phyloP scores from a whole-genome alignment of 2,113 vertebrate species.

The Columbina picui region DNA sequence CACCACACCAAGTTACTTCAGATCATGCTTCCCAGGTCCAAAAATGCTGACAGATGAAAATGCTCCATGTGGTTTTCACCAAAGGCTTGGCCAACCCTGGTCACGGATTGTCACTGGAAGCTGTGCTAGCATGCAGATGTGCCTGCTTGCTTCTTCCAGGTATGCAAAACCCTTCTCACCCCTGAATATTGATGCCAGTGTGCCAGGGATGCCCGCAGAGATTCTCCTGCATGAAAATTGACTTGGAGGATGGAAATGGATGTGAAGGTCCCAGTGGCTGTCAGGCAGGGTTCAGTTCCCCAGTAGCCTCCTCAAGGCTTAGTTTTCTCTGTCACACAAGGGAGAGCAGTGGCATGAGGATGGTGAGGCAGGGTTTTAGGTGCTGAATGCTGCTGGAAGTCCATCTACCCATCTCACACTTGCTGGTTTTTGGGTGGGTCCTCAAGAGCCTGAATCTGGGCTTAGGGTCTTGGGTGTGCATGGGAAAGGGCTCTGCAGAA shows the following conservation, averaged over 20 bases:
- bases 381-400: not conserved
- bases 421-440: not conserved
- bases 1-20: not conserved
- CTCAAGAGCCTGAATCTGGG: not conserved
- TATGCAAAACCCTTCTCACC: not conserved
- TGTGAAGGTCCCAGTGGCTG: not conserved
- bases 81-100: not conserved
- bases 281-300: not conserved
- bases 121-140: not conserved
- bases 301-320: fast-evolving
- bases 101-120: not conserved
- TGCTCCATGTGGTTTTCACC: not conserved
- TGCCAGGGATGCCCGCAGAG: not conserved
- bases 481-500: not conserved
- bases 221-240: not conserved
- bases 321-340: not conserved
- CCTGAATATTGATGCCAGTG: too few species aligned
- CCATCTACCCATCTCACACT: not conserved
- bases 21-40: not conserved
- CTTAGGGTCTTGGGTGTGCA: fast-evolving
- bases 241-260: not conserved
- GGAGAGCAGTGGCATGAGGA: not conserved
- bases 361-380: not conserved
- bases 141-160: not conserved
- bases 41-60: not conserved